Percentiles rank a stretch among this genome's conserved stretches.
phyloP scores from a whole-genome alignment of 2,113 vertebrate species.

The Laterallus jamaicensis region DNA sequence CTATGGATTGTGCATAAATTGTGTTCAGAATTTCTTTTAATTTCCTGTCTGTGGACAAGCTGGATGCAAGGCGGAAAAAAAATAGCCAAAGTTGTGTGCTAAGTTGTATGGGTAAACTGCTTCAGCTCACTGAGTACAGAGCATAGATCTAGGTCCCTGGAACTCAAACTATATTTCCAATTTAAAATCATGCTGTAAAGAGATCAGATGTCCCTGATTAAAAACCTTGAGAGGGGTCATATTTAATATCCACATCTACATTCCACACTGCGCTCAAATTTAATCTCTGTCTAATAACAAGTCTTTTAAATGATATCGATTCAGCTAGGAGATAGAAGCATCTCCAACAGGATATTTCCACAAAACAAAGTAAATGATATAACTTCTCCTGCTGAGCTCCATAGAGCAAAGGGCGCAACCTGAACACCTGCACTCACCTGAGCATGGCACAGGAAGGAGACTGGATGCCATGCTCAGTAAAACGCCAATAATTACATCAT shows the following conservation, averaged over 20 bases:
- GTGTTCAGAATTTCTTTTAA: constrained; percentile 11
- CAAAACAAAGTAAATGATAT: neutral
- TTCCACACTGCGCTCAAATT: neutral
- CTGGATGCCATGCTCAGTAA: neutral
- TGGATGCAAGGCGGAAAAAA: neutral
- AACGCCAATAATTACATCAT: neutral
- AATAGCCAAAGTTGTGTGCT: neutral
- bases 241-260: constrained; percentile 55
- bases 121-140: neutral
- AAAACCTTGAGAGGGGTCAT: constrained; percentile 11
- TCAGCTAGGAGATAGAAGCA: neutral
- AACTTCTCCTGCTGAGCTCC: neutral
- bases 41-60: constrained; percentile 46
- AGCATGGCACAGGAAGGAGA: neutral
- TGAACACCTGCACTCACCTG: neutral
- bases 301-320: neutral
- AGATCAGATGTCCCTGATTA: constrained; percentile 58
- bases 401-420: neutral
- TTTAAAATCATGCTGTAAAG: constrained; percentile 28
- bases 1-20: constrained; percentile 22
- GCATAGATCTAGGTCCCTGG: neutral
- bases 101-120: neutral
- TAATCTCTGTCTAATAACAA: constrained; percentile 38
- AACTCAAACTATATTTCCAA: neutral
- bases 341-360: constrained; percentile 22